Percentiles rank a stretch among this genome's conserved stretches.
Conservation (phyloP, 2,113 vertebrate species). For the Cyanoliseus patagonus region DNA sequence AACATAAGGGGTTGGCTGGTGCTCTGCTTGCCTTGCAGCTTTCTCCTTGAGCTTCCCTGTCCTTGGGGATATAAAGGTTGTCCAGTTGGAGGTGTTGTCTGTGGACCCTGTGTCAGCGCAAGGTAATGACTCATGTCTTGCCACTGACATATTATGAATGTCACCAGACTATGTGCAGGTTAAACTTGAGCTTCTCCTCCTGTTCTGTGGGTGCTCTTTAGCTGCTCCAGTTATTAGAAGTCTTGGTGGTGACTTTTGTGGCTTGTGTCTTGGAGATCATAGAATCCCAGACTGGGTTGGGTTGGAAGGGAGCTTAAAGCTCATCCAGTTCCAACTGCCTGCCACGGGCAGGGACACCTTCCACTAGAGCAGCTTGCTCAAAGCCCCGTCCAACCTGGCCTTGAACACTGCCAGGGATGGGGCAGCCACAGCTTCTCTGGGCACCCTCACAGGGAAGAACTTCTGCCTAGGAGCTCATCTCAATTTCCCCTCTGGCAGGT, state of each 20-base stretch:
- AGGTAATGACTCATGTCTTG: background rate
- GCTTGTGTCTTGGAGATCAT: background rate
- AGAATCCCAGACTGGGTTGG: background rate
- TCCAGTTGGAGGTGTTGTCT: background rate
- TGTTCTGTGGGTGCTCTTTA: background rate
- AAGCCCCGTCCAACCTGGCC: background rate
- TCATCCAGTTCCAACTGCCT: background rate
- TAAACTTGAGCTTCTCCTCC: background rate
- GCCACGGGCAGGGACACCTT: background rate
- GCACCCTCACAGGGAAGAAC: background rate
- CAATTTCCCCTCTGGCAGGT: background rate
- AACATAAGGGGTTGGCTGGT: background rate
- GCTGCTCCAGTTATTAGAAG: background rate
- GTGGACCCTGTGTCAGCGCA: background rate
- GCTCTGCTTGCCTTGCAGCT: background rate
- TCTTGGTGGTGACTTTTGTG: background rate
- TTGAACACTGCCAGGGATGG: background rate
- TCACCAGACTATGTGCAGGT: accelerated
- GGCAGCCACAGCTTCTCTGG: background rate
- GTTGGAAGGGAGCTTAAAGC: background rate
- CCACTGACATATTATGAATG: accelerated
- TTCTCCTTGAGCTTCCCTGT: background rate
- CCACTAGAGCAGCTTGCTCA: background rate
- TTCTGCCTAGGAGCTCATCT: background rate
- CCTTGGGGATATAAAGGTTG: background rate